These are phyloP conservation scores for Alca torda DNA, from an alignment of 2,797 vertebrate genomes.

Conservation along the genomic window DNA sequence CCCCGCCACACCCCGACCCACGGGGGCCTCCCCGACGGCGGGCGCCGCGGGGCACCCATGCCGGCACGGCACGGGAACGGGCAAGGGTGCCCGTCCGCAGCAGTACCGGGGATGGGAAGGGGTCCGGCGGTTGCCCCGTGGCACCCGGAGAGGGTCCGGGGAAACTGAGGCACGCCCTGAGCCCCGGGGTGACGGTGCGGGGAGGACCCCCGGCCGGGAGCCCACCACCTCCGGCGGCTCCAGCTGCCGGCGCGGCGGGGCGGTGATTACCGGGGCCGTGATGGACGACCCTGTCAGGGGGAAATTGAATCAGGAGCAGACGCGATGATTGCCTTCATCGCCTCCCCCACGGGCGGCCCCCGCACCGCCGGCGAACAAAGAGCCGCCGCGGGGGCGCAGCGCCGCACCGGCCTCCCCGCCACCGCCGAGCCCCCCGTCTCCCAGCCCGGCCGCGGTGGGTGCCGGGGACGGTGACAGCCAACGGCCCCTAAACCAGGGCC, in stretches of 20 bases:
- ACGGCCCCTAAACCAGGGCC: constrained; percentile 29
- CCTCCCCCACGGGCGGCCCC: constrained; percentile 19
- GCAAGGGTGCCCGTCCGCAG: background rate
- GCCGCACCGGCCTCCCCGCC: background rate
- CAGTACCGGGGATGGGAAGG: background rate
- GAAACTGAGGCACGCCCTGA: background rate
- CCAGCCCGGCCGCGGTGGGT: background rate
- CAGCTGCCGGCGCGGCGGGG: background rate
- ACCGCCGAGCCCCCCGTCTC: fast-evolving
- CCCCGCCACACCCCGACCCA: background rate
- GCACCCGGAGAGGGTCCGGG: background rate
- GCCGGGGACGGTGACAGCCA: background rate
- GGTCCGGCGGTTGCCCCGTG: fast-evolving
- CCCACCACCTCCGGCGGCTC: background rate
- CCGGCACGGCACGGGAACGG: background rate
- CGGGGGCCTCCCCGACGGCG: background rate
- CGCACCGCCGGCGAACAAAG: constrained; percentile 6
- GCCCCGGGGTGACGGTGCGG: background rate
- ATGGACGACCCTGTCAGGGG: constrained; percentile 64
- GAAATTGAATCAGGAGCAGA: constrained; percentile 60
- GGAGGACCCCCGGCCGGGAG: background rate
- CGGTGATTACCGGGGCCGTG: constrained; percentile 49
- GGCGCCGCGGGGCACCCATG: background rate
- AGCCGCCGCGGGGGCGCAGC: background rate
- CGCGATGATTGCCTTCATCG: constrained; percentile 49